A percentile compares a stretch with the other conserved stretches of the same genome.
Conservation (phyloP, 2,113 vertebrate species). For the Tyrannus savana region DNA sequence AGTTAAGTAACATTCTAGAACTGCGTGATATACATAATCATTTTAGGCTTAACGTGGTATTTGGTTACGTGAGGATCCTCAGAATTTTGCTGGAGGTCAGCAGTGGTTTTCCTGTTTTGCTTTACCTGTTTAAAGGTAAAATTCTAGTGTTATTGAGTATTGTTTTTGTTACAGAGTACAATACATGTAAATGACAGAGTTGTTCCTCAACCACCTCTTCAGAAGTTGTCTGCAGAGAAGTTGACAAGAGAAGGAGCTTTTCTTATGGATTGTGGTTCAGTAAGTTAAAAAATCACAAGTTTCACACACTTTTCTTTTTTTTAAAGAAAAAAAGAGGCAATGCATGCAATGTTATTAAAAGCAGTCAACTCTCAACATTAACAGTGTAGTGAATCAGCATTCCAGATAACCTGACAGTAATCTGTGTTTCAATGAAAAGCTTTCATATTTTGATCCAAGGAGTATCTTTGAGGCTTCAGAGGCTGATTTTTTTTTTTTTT, state of each 20-base stretch:
- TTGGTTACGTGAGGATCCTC: background rate
- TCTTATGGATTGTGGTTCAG: conserved; percentile 93
- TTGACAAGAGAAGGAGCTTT: conserved; percentile 91
- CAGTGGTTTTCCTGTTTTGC: background rate
- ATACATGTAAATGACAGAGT: conserved; percentile 88
- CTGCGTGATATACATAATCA: background rate
- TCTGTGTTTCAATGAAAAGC: background rate
- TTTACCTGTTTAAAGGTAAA: background rate
- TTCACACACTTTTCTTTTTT: background rate
- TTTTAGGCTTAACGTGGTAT: background rate
- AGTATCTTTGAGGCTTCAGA: background rate
- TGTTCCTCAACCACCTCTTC: conserved; percentile 90
- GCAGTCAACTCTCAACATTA: background rate
- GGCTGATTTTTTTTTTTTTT: background rate
- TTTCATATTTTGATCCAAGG: background rate
- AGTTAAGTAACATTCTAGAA: background rate
- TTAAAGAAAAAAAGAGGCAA: too few relatives aligned
- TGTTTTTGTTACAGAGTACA: conserved; percentile 79
- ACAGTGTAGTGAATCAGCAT: background rate
- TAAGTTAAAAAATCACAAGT: conserved; percentile 74
- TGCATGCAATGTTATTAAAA: background rate
- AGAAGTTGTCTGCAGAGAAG: conserved; percentile 89
- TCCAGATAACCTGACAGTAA: background rate
- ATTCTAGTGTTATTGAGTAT: background rate
- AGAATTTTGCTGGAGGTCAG: background rate